These are phyloP conservation scores for Pitangus sulphuratus DNA, from an alignment of 2,797 vertebrate genomes.

Conservation along the genomic window DNA sequence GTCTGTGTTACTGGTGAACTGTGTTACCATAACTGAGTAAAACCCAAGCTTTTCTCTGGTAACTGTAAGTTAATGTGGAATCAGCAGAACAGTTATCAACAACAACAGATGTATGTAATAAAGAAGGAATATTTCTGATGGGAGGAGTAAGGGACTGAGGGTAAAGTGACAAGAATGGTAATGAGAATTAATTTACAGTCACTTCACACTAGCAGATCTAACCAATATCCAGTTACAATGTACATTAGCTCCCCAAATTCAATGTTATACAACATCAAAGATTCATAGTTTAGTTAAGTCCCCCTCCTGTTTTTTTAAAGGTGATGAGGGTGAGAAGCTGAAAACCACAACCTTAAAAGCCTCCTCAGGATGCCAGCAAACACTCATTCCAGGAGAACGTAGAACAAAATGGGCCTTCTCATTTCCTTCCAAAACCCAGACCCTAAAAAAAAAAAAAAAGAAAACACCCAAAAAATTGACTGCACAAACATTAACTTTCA, in stretches of 20 bases:
- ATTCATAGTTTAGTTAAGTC: neutral
- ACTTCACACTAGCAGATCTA: neutral
- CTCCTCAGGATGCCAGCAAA: slow-evolving; percentile 98
- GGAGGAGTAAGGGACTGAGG: neutral
- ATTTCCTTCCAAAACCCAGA: slow-evolving; percentile 94
- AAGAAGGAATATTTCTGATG: neutral
- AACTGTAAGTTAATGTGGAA: neutral
- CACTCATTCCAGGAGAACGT: slow-evolving; percentile 92
- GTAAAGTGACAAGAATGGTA: neutral
- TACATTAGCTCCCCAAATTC: neutral
- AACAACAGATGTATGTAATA: neutral
- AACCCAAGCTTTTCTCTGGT: neutral
- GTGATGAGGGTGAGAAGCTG: neutral
- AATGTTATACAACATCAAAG: neutral
- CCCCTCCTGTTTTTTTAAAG: slow-evolving; percentile 1
- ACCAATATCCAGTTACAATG: neutral
- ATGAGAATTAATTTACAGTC: neutral
- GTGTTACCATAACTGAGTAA: neutral
- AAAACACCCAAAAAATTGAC: neutral
- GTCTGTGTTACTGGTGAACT: neutral
- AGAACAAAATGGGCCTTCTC: slow-evolving; percentile 88
- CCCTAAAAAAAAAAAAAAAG: slow-evolving; percentile 71
- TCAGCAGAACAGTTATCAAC: neutral
- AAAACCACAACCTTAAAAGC: slow-evolving; percentile 85
- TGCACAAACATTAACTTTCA: slow-evolving; percentile 3